A percentile compares a stretch with the other conserved stretches of the same genome.
phyloP scores from a whole-genome alignment of 2,113 vertebrate species.

The Hylia prasina region DNA sequence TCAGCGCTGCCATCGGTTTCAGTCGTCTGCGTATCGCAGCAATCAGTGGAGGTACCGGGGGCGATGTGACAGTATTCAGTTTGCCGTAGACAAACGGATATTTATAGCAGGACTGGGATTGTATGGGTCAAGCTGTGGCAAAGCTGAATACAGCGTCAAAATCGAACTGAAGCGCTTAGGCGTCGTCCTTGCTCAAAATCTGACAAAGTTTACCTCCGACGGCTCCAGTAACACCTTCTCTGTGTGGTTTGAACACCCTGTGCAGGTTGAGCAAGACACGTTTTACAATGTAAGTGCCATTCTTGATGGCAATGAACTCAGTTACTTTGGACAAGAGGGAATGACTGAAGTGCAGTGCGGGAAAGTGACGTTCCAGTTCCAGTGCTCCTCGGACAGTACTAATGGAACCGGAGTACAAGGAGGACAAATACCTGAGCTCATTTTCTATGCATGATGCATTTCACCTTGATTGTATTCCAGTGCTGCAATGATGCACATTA shows the following conservation, averaged over 20 bases:
- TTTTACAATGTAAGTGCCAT: constrained; percentile 96
- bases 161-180: constrained; percentile 94
- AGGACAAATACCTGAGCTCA: constrained; percentile 96
- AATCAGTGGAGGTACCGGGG: constrained; percentile 98
- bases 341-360: constrained; percentile 97
- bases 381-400: constrained; percentile 98
- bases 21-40: constrained; percentile 92
- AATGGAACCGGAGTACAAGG: constrained; percentile 98
- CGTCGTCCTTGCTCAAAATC: constrained; percentile 82
- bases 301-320: constrained; percentile 91
- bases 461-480: constrained; percentile 63
- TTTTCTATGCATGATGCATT: constrained; percentile 89
- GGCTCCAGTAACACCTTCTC: constrained; percentile 91
- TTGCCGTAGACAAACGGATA: constrained; percentile 91
- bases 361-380: constrained; percentile 96
- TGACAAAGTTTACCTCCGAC: constrained; percentile 88
- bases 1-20: constrained; percentile 91
- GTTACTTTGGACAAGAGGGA: constrained; percentile 98
- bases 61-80: constrained; percentile 97
- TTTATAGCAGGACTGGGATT: constrained; percentile 91
- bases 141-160: constrained; percentile 88
- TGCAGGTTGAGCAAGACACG: constrained; percentile 92
- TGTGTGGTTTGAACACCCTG: constrained; percentile 94
- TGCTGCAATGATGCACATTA: constrained; percentile 68
- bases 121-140: constrained; percentile 92